Evolutionary conservation across 23 tunicate species (phyloP).

Genomic region (Halocynthia aurantium): DNA sequence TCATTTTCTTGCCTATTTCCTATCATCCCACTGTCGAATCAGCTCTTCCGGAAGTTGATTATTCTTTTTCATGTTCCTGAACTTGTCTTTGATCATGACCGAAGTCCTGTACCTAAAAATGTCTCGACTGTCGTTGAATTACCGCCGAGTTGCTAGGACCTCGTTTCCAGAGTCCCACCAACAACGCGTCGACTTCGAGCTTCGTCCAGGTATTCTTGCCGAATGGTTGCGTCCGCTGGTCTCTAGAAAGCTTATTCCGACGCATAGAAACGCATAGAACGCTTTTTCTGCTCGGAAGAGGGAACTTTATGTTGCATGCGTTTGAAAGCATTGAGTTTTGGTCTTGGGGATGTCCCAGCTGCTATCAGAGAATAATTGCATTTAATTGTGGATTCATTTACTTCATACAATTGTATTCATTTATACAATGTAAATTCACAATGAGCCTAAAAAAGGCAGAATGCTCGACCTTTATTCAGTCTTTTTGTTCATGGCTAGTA

Average conservation of each 20-base stretch:
- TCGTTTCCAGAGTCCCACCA: slow-evolving; percentile 28
- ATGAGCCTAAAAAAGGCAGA: too few relatives aligned
- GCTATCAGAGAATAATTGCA: too few relatives aligned
- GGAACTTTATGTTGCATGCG: too few relatives aligned
- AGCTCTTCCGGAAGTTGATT: slow-evolving; percentile 27
- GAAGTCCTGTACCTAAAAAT: slow-evolving; percentile 50
- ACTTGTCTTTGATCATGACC: slow-evolving; percentile 76
- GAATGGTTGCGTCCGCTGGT: background rate
- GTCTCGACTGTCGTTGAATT: slow-evolving; percentile 42
- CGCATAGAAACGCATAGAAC: too few relatives aligned
- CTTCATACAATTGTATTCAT: too few relatives aligned
- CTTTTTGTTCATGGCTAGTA: too few relatives aligned
- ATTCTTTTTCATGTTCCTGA: slow-evolving; percentile 24
- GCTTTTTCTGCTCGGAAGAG: too few relatives aligned
- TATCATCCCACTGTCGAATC: background rate
- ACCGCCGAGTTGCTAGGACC: slow-evolving; percentile 69
- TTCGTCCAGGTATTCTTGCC: slow-evolving; percentile 28
- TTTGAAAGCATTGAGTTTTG: too few relatives aligned
- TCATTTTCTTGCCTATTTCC: background rate
- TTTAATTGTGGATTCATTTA: too few relatives aligned
- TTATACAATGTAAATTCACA: too few relatives aligned
- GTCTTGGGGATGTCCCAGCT: too few relatives aligned
- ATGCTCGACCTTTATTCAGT: too few relatives aligned
- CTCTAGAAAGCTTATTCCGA: background rate
- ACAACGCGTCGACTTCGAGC: slow-evolving; percentile 36